Conservation (phyloP, 92 coral and sea anemone species). For the Palythoa heliodiscus region DNA sequence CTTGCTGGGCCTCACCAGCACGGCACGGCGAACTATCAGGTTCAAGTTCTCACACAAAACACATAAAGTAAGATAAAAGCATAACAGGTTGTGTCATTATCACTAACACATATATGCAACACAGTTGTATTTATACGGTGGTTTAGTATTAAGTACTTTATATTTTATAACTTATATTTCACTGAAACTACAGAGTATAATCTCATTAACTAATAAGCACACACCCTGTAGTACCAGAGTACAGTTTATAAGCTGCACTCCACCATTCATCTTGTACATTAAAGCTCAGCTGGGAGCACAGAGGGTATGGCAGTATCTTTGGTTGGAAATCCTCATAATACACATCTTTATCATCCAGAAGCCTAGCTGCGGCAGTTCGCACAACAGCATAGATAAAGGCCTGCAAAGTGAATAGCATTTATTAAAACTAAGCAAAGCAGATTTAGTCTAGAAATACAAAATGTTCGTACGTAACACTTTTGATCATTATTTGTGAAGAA, state of each 20-base stretch:
- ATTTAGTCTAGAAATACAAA: neutral
- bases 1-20: too few species aligned
- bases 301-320: slow-evolving; percentile 79
- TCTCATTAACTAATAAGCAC: neutral
- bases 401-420: slow-evolving; percentile 40
- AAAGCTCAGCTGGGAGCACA: slow-evolving; percentile 71
- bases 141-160: too few species aligned
- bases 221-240: slow-evolving; percentile 88
- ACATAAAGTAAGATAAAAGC: too few species aligned
- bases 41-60: too few species aligned
- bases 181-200: too few species aligned
- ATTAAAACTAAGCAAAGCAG: neutral
- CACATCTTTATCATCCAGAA: slow-evolving; percentile 88
- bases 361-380: slow-evolving; percentile 73
- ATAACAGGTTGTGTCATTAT: too few species aligned
- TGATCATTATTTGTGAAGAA: too few species aligned
- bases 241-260: slow-evolving; percentile 86
- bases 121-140: too few species aligned
- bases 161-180: too few species aligned
- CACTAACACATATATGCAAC: too few species aligned
- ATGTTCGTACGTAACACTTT: neutral
- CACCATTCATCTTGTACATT: slow-evolving; percentile 95
- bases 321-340: slow-evolving; percentile 88
- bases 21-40: too few species aligned
- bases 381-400: slow-evolving; percentile 98